Percentiles rank a stretch among this genome's conserved stretches.
Conservation (phyloP, 2,888 invertebrate species). For the Eupithecia subfuscata region DNA sequence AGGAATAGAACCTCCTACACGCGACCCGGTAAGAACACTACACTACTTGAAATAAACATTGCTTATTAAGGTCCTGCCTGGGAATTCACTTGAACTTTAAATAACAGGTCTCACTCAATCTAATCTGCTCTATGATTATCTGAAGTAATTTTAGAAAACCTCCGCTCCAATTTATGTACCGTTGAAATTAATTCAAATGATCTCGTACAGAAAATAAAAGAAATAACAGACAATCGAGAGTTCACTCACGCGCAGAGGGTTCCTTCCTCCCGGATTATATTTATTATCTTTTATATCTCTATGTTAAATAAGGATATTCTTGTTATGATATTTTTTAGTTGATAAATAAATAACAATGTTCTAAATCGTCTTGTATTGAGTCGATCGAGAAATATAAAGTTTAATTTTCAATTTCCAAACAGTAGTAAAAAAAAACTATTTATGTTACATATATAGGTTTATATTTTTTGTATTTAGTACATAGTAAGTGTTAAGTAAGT, state of each 20-base stretch:
- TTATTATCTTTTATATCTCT: neutral
- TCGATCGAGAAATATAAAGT: neutral
- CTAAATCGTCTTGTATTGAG: neutral
- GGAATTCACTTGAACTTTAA: neutral
- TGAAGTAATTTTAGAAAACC: conserved; percentile 20
- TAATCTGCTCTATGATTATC: conserved; percentile 22
- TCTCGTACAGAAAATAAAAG: neutral
- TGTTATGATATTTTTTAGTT: neutral
- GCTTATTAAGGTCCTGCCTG: neutral
- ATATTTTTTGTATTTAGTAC: too few species aligned
- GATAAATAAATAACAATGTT: neutral
- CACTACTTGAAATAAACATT: neutral
- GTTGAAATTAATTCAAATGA: conserved; percentile 25
- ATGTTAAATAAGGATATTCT: neutral
- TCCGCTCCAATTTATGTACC: conserved; percentile 16
- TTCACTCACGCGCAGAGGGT: neutral
- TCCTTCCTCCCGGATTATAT: too few species aligned
- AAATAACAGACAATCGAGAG: neutral
- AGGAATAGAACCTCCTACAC: neutral
- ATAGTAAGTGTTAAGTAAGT: too few species aligned
- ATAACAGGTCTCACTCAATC: neutral
- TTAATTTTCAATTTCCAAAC: neutral
- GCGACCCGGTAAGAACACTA: neutral
- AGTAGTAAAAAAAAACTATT: neutral
- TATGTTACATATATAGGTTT: neutral